Evolutionary conservation across 2,888 invertebrate species (phyloP).

Genomic region (Globia sparganii): DNA sequence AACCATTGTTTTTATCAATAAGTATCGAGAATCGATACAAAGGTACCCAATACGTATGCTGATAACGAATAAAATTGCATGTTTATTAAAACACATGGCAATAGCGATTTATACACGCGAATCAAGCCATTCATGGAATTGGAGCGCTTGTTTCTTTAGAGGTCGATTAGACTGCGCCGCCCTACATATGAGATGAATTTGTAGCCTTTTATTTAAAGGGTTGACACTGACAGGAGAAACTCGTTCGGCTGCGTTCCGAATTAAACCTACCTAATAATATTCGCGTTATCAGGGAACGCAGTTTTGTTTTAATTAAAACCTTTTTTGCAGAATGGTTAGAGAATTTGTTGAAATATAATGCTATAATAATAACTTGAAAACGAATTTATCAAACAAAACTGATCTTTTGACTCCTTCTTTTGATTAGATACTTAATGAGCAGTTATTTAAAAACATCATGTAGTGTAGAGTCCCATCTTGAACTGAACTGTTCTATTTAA

Average conservation of each 20-base stretch:
- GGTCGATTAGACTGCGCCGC: constrained; percentile 53
- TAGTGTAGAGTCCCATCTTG: background rate
- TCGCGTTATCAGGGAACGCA: background rate
- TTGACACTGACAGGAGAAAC: constrained; percentile 46
- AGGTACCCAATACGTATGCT: constrained; percentile 31
- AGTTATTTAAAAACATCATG: background rate
- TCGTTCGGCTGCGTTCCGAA: constrained; percentile 29
- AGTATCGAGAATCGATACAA: constrained; percentile 40
- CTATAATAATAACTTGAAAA: background rate
- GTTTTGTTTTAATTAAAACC: background rate
- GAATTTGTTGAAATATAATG: background rate
- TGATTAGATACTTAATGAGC: background rate
- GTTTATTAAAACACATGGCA: constrained; percentile 40
- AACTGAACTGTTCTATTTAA: background rate
- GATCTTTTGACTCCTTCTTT: background rate
- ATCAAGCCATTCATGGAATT: constrained; percentile 59
- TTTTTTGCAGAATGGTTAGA: background rate
- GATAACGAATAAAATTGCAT: constrained; percentile 36
- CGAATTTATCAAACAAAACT: background rate
- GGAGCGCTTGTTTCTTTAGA: constrained; percentile 45
- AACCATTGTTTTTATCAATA: constrained; percentile 36
- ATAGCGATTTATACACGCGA: constrained; percentile 41
- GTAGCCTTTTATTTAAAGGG: constrained; percentile 58
- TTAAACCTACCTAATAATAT: background rate
- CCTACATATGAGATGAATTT: constrained; percentile 59